Conservation (phyloP, 2,113 vertebrate genomes). For the Tympanuchus pallidicinctus region DNA sequence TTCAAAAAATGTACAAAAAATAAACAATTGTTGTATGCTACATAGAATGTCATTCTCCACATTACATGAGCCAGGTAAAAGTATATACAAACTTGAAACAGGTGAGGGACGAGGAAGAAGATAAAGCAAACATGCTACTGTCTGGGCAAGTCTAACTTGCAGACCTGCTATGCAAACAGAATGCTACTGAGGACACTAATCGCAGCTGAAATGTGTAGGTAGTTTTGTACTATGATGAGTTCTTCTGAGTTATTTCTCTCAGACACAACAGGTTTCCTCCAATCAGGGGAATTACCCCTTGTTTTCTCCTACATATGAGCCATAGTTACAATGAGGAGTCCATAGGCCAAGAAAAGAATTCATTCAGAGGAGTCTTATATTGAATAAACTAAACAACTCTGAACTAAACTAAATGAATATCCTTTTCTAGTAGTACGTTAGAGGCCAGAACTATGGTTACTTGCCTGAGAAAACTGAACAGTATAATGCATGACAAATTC, state of each 20-base stretch:
- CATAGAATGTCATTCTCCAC: not conserved
- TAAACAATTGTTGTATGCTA: not conserved
- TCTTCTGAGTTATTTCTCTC: not conserved
- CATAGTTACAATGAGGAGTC: not conserved
- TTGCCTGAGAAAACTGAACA: not conserved
- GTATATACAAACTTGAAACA: not conserved
- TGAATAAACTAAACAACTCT: not conserved
- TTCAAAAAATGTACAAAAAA: not conserved
- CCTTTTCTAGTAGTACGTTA: not conserved
- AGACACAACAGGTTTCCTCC: not conserved
- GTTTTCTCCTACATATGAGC: not conserved
- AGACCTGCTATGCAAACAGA: slow-evolving; percentile 32
- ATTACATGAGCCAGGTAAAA: not conserved
- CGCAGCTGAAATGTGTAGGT: not conserved
- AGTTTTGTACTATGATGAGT: not conserved
- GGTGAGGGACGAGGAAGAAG: not conserved
- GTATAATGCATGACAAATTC: not conserved
- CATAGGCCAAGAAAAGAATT: not conserved
- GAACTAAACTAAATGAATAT: not conserved
- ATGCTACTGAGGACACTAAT: not conserved
- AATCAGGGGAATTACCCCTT: not conserved
- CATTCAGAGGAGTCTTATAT: not conserved
- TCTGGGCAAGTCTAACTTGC: slow-evolving; percentile 62
- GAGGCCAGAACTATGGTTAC: not conserved
- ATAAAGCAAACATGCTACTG: slow-evolving; percentile 25